Percentiles rank a stretch among this genome's conserved stretches.
These are phyloP conservation scores for Labeo catla DNA, from an alignment of 2,113 vertebrate species.

Conservation along the genomic window DNA sequence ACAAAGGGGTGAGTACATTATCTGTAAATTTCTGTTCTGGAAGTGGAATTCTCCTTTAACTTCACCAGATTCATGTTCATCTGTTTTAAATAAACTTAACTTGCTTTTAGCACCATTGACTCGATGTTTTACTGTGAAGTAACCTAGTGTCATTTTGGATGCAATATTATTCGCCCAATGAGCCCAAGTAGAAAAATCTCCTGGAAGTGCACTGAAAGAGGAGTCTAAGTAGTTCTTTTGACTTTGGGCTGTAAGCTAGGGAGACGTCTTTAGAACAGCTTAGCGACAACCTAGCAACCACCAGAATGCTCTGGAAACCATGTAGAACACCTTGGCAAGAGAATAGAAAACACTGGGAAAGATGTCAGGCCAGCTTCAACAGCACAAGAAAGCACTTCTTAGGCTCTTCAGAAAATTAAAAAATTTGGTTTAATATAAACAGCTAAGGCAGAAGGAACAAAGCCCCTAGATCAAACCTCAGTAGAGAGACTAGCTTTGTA, in stretches of 20 bases:
- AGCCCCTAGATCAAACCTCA: not conserved
- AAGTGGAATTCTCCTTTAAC: too few relatives aligned
- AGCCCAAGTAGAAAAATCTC: not conserved
- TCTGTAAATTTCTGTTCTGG: too few relatives aligned
- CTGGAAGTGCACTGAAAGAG: not conserved
- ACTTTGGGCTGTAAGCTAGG: not conserved
- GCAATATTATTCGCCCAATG: not conserved
- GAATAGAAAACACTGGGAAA: not conserved
- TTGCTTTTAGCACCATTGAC: not conserved
- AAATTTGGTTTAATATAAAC: not conserved
- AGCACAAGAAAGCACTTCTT: not conserved
- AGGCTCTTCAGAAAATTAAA: not conserved
- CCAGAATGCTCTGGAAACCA: not conserved
- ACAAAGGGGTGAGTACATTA: too few relatives aligned
- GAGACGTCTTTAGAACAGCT: not conserved
- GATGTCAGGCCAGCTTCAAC: not conserved
- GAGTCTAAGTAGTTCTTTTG: not conserved
- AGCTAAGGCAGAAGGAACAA: not conserved
- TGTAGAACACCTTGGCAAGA: constrained; percentile 7
- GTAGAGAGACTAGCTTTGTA: not conserved
- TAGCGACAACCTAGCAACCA: constrained; percentile 14
- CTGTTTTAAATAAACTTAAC: not conserved
- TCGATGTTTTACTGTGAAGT: not conserved
- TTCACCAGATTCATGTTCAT: not conserved
- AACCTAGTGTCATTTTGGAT: not conserved